Conservation (phyloP, 2,113 vertebrate genomes). For the Tautogolabrus adspersus region DNA sequence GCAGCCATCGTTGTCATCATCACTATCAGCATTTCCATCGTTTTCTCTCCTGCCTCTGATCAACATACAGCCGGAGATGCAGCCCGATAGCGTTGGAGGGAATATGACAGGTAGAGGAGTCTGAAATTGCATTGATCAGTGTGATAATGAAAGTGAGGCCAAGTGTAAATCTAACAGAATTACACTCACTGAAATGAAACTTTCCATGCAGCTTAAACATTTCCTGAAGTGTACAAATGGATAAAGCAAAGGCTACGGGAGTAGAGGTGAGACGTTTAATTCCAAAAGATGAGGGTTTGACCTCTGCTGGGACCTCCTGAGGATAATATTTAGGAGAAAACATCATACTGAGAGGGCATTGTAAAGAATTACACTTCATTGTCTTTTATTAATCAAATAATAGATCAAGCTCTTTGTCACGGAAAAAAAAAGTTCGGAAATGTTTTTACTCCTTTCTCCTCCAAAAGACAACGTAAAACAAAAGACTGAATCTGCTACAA, state of each 20-base stretch:
- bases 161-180: slow-evolving; percentile 9
- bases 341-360: background rate
- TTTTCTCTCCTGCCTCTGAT: slow-evolving; percentile 39
- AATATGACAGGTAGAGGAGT: slow-evolving; percentile 10
- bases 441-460: too few relatives aligned
- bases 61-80: slow-evolving; percentile 21
- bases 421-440: too few relatives aligned
- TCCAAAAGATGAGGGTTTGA: background rate
- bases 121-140: slow-evolving; percentile 40
- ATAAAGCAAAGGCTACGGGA: background rate
- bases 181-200: background rate
- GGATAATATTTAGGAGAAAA: background rate
- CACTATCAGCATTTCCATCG: slow-evolving; percentile 60
- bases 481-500: too few relatives aligned
- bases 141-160: slow-evolving; percentile 17
- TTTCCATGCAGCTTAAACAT: background rate
- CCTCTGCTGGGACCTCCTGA: background rate
- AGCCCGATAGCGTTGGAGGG: slow-evolving; percentile 34
- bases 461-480: too few relatives aligned
- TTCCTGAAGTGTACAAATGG: background rate
- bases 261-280: slow-evolving; percentile 16
- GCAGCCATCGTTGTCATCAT: slow-evolving; percentile 71
- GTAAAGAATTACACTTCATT: background rate
- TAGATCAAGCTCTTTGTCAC: too few relatives aligned
- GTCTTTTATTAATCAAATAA: too few relatives aligned